These are phyloP conservation scores for Mobula birostris DNA, from an alignment of 2,113 vertebrate species.

Conservation along the genomic window DNA sequence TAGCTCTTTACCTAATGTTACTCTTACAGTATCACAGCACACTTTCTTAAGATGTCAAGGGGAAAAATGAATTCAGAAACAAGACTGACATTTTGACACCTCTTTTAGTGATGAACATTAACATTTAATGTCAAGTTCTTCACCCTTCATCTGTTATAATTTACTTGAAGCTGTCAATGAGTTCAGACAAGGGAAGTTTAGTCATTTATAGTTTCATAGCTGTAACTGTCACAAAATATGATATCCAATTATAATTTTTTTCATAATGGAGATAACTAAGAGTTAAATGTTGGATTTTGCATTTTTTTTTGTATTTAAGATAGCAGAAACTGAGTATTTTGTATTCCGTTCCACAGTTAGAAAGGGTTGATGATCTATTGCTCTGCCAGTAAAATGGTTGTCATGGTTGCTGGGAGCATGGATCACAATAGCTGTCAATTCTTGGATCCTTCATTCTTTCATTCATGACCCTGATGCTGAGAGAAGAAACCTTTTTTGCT, in stretches of 20 bases:
- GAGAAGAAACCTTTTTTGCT: not conserved
- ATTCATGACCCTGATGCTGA: not conserved
- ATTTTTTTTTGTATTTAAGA: not conserved
- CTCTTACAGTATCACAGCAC: no score
- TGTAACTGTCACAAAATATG: not conserved
- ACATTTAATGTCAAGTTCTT: not conserved
- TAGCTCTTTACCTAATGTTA: not conserved
- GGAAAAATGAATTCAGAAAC: not conserved
- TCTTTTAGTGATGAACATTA: not conserved
- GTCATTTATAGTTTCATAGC: no score
- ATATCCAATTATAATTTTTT: not conserved
- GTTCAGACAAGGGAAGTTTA: not conserved
- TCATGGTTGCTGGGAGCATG: not conserved
- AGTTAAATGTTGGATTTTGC: not conserved
- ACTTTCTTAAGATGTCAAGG: not conserved
- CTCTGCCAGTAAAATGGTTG: not conserved
- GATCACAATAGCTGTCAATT: no score
- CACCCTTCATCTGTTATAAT: not conserved
- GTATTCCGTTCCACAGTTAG: no score
- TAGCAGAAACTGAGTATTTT: not conserved
- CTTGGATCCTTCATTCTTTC: not conserved
- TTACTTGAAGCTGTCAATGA: slow-evolving; percentile 20
- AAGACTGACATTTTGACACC: slow-evolving; percentile 16
- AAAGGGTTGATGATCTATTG: not conserved
- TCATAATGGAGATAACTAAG: not conserved